A percentile compares a stretch with the other conserved stretches of the same genome.
Evolutionary conservation across 2,888 invertebrate species (phyloP).

Genomic region (Parasteatoda lunata): DNA sequence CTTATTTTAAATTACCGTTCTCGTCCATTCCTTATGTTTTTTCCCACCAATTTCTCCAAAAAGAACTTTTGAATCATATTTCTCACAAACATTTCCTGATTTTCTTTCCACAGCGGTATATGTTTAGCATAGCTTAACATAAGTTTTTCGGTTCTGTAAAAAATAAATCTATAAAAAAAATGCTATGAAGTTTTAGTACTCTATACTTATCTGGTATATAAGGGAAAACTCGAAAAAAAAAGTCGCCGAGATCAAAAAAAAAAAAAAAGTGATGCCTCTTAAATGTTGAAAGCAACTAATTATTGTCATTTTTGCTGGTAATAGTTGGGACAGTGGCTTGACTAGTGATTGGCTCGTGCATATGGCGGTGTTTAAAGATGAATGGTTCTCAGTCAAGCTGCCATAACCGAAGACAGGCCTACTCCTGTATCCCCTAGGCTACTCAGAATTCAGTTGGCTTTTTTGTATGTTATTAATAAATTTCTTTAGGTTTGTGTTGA

Average conservation of each 20-base stretch:
- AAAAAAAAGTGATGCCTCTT: background rate
- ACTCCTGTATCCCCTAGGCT: constrained; percentile 16
- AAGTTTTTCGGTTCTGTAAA: constrained; percentile 33
- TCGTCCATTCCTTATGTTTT: constrained; percentile 3
- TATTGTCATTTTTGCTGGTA: constrained; percentile 62
- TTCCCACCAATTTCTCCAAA: constrained; percentile 20
- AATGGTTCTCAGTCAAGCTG: constrained; percentile 51
- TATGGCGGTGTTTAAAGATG: constrained; percentile 42
- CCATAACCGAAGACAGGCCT: constrained; percentile 49
- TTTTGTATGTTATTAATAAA: constrained; percentile 7
- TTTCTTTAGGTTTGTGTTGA: background rate
- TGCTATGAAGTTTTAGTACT: constrained; percentile 31
- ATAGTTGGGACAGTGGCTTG: constrained; percentile 58
- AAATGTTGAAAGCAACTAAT: constrained; percentile 58
- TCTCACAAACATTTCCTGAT: constrained; percentile 16
- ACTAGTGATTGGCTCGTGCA: constrained; percentile 39
- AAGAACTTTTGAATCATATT: background rate
- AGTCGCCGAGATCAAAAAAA: constrained; percentile 9
- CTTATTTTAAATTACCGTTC: too few species aligned
- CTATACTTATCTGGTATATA: constrained; percentile 63
- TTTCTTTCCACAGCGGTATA: constrained; percentile 54
- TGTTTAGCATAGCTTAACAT: constrained; percentile 64
- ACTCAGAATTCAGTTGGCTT: background rate
- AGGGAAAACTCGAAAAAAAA: constrained; percentile 20
- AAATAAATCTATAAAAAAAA: constrained; percentile 13